These are phyloP conservation scores for Polydrusus pterygomalis DNA, from an alignment of 2,888 invertebrate genomes.

Conservation along the genomic window DNA sequence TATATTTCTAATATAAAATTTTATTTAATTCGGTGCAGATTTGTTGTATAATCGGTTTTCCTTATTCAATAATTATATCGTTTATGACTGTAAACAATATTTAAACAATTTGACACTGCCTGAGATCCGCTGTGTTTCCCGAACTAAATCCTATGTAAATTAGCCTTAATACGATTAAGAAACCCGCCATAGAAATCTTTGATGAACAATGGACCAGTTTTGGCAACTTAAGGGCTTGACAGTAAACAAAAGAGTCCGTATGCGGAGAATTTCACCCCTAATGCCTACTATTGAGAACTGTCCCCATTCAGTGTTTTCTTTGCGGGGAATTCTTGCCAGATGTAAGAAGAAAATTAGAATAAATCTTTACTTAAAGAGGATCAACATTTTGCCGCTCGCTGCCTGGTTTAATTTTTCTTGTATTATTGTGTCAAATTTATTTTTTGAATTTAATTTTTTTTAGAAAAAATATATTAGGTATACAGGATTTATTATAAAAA, in stretches of 20 bases:
- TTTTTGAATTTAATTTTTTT: no score
- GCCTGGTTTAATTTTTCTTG: no score
- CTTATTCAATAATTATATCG: background rate
- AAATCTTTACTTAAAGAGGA: background rate
- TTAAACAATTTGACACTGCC: constrained; percentile 1
- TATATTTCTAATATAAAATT: no score
- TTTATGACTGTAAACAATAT: background rate
- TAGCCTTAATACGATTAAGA: constrained; percentile 49
- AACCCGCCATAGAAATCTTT: constrained; percentile 31
- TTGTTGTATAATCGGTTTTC: background rate
- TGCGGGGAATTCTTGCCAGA: constrained; percentile 17
- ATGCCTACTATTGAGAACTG: constrained; percentile 15
- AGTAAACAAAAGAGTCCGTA: constrained; percentile 43
- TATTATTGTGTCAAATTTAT: no score
- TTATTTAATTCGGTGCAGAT: no score
- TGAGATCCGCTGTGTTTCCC: background rate
- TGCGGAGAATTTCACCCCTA: constrained; percentile 46
- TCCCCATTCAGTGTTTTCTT: constrained; percentile 23
- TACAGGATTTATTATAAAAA: no score
- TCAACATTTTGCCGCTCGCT: no score
- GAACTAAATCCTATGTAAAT: constrained; percentile 45
- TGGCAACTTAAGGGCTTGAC: constrained; percentile 37
- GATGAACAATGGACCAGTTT: constrained; percentile 45
- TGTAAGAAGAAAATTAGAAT: background rate
- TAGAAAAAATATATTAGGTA: no score